A percentile compares a stretch with the other conserved stretches of the same genome.
Evolutionary conservation across 2,797 vertebrate species (phyloP).

Genomic region (Gallinago solitaria): DNA sequence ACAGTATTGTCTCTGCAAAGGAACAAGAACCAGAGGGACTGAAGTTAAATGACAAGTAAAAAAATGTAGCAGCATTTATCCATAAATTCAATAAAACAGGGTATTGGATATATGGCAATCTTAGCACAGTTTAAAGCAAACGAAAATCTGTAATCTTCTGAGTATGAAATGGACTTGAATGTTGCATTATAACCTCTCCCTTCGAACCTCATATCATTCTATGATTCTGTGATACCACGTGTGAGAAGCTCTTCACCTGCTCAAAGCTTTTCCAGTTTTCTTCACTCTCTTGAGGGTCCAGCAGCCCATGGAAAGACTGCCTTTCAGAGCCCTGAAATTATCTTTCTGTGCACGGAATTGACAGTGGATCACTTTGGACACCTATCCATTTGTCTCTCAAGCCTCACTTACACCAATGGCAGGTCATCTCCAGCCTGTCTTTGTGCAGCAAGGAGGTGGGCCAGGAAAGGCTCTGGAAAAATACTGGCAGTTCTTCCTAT

Average conservation of each 20-base stretch:
- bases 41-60: neutral
- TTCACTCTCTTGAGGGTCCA: neutral
- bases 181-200: neutral
- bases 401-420: neutral
- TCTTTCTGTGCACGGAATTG: neutral
- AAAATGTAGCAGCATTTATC: neutral
- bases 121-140: conserved; percentile 3
- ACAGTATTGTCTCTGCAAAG: neutral
- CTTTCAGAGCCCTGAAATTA: neutral
- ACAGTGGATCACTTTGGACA: neutral
- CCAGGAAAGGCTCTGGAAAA: neutral
- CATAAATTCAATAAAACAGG: neutral
- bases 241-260: neutral
- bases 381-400: neutral
- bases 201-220: too few relatives aligned
- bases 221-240: neutral
- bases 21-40: neutral
- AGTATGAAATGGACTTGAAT: neutral
- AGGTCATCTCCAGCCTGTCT: neutral
- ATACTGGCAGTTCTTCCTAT: neutral
- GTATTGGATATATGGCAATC: neutral
- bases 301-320: neutral
- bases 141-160: neutral
- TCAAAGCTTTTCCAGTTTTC: neutral
- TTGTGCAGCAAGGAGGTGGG: neutral